These are phyloP conservation scores for Myiagra hebetior DNA, from an alignment of 2,113 vertebrate genomes.

Conservation along the genomic window DNA sequence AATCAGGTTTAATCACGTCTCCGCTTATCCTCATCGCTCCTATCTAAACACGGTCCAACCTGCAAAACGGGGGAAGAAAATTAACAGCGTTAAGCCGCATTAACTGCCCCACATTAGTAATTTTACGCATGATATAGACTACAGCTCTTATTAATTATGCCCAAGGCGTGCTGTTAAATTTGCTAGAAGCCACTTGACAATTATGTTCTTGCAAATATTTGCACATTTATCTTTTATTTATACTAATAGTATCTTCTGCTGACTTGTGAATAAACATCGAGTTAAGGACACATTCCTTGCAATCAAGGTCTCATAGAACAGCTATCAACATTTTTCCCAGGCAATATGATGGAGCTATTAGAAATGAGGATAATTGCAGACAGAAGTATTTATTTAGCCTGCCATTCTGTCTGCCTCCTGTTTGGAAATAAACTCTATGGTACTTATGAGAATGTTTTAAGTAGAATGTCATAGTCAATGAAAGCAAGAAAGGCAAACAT, in stretches of 20 bases:
- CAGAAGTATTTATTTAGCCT: not conserved
- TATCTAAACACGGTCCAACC: not conserved
- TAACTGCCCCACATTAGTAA: not conserved
- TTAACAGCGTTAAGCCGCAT: not conserved
- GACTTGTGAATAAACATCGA: not conserved
- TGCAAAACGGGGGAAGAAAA: not conserved
- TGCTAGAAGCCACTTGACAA: not conserved
- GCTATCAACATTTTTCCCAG: not conserved
- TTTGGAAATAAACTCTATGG: not conserved
- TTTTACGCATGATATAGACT: fast-evolving
- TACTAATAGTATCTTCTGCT: not conserved
- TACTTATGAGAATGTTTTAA: not conserved
- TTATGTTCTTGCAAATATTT: not conserved
- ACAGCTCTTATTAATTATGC: not conserved
- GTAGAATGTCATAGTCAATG: not conserved
- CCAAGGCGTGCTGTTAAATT: not conserved
- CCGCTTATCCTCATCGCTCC: not conserved
- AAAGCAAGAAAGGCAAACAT: not conserved
- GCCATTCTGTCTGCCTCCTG: not conserved
- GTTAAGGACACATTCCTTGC: not conserved
- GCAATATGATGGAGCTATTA: not conserved
- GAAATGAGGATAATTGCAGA: not conserved
- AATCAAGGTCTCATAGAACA: not conserved
- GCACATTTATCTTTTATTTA: not conserved
- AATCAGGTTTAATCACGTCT: not conserved